Evolutionary conservation across 1,140 invertebrate genomes (phyloP).

Genomic region (Calliopsis andreniformis): DNA sequence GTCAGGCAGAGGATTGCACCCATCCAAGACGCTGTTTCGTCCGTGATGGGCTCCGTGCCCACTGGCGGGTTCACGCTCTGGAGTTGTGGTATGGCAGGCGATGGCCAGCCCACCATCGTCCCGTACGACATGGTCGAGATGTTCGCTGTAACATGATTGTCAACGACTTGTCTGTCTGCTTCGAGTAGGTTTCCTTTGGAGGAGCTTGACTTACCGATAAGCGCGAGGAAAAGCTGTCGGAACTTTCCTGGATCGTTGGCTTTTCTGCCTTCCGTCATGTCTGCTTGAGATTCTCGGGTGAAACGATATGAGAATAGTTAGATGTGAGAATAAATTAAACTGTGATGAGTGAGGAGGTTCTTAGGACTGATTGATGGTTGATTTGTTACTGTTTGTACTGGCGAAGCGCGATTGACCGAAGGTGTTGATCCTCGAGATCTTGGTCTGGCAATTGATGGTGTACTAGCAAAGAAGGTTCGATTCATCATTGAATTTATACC

Average conservation of each 20-base stretch:
- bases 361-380: too few species aligned
- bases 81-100: slow-evolving; percentile 80
- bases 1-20: slow-evolving; percentile 74
- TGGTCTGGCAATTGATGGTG: background rate
- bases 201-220: slow-evolving; percentile 63
- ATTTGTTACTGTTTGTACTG: background rate
- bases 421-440: too few species aligned
- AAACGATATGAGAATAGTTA: too few species aligned
- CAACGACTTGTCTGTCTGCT: background rate
- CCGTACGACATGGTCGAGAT: slow-evolving; percentile 80
- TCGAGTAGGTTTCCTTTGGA: background rate
- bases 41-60: slow-evolving; percentile 75
- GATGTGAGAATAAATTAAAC: too few species aligned
- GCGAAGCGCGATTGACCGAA: background rate
- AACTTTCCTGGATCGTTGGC: slow-evolving; percentile 63
- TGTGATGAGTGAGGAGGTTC: too few species aligned
- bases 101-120: slow-evolving; percentile 81
- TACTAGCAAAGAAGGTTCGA: background rate
- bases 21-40: slow-evolving; percentile 80
- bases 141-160: slow-evolving; percentile 79
- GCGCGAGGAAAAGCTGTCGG: slow-evolving; percentile 65
- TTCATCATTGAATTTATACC: slow-evolving; percentile 49
- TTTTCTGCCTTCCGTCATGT: slow-evolving; percentile 36
- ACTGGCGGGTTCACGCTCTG: slow-evolving; percentile 75
- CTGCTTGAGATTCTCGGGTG: background rate